phyloP scores from a whole-genome alignment of 2,888 invertebrate genomes.

The Drosophila sordidapex region DNA sequence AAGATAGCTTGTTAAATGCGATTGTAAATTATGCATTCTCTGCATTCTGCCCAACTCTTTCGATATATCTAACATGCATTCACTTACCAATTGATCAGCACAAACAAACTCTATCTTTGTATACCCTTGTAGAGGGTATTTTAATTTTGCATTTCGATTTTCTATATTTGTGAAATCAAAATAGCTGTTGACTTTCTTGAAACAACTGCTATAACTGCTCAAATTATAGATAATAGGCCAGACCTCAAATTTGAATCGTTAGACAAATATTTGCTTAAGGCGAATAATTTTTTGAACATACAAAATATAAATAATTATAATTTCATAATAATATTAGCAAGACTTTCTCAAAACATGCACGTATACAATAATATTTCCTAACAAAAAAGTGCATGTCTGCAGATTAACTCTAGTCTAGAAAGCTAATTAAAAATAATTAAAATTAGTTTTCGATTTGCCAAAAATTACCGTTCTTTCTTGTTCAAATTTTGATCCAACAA shows the following conservation, averaged over 20 bases:
- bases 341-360: not conserved
- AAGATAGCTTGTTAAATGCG: not conserved
- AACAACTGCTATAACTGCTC: not conserved
- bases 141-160: not conserved
- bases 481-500: not conserved
- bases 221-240: not conserved
- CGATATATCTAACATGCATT: not conserved
- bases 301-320: no score
- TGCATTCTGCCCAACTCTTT: not conserved
- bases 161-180: not conserved
- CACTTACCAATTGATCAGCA: not conserved
- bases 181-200: not conserved
- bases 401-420: not conserved
- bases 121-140: not conserved
- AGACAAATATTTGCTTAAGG: not conserved
- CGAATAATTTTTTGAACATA: not conserved
- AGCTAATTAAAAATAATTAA: not conserved
- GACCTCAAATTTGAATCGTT: not conserved
- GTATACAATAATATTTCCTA: not conserved
- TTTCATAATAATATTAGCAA: no score
- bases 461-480: not conserved
- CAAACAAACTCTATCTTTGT: not conserved
- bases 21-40: slow-evolving; percentile 2
- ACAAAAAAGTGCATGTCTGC: not conserved
- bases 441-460: not conserved